Conservation (phyloP, 2,797 vertebrate species). For the Peromyscus nudipes region DNA sequence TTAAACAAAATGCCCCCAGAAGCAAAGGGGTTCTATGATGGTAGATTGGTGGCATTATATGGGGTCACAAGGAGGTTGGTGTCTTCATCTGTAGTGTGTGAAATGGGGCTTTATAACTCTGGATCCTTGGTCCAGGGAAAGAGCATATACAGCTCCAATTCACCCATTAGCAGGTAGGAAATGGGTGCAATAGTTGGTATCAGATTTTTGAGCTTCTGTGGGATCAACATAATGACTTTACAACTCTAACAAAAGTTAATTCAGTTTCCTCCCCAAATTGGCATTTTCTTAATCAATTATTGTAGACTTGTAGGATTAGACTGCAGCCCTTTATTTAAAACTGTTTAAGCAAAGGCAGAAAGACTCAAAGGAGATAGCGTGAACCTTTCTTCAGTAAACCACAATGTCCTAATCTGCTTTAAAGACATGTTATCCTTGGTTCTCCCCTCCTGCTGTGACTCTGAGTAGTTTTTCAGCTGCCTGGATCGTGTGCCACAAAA, state of each 20-base stretch:
- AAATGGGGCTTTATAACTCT: background rate
- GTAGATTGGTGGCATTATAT: background rate
- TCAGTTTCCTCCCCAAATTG: conserved; percentile 26
- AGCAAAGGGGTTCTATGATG: background rate
- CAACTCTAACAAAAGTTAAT: conserved; percentile 22
- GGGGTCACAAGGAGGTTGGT: background rate
- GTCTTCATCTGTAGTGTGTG: conserved; percentile 9
- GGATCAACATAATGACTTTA: background rate
- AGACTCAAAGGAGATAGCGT: background rate
- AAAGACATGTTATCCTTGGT: background rate
- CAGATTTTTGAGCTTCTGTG: background rate
- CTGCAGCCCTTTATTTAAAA: conserved; percentile 26
- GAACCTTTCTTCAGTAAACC: background rate
- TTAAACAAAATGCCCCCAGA: background rate
- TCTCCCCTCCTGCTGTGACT: background rate
- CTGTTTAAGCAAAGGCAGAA: conserved; percentile 35
- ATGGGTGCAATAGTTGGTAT: background rate
- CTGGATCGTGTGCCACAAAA: background rate
- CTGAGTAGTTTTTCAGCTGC: background rate
- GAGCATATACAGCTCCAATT: background rate
- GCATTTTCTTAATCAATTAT: background rate
- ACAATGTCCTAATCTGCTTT: background rate
- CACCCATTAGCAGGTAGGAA: background rate
- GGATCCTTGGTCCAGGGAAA: background rate
- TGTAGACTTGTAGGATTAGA: conserved; percentile 5